phyloP scores from a whole-genome alignment of 2,113 vertebrate genomes.

The Cryptoleucopteryx plumbea region DNA sequence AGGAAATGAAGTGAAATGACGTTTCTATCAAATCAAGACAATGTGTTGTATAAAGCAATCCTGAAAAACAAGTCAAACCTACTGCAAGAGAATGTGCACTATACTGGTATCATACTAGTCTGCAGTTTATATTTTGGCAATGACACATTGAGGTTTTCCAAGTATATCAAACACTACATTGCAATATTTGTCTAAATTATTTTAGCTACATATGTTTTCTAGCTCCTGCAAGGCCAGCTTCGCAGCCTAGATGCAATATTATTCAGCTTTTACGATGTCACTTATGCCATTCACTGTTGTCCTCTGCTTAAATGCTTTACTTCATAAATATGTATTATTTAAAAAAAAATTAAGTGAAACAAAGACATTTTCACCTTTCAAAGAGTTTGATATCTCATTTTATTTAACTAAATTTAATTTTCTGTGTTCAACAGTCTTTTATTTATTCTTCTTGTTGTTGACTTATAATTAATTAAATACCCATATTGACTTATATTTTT shows the following conservation, averaged over 20 bases:
- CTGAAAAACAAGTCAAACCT: background rate
- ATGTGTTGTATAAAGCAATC: background rate
- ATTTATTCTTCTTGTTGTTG: background rate
- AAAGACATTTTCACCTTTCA: background rate
- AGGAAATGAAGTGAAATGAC: background rate
- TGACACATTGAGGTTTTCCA: background rate
- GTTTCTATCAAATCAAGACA: conserved; percentile 14
- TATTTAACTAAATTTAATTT: background rate
- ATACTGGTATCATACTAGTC: background rate
- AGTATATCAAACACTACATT: background rate
- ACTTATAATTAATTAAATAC: background rate
- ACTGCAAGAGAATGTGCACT: background rate
- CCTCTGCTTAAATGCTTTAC: background rate
- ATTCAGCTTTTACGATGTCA: background rate
- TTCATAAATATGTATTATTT: background rate
- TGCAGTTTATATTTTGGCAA: background rate
- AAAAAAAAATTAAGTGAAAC: background rate
- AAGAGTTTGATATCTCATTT: background rate
- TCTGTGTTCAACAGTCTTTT: background rate
- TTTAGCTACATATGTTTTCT: background rate
- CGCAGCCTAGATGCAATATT: background rate
- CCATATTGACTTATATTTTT: background rate
- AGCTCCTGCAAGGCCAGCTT: background rate
- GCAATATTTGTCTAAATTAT: background rate
- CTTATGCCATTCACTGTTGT: background rate